Base-by-base conservation (phyloP, 2,888 invertebrate species). In the Drosophila bunnanda region DNA sequence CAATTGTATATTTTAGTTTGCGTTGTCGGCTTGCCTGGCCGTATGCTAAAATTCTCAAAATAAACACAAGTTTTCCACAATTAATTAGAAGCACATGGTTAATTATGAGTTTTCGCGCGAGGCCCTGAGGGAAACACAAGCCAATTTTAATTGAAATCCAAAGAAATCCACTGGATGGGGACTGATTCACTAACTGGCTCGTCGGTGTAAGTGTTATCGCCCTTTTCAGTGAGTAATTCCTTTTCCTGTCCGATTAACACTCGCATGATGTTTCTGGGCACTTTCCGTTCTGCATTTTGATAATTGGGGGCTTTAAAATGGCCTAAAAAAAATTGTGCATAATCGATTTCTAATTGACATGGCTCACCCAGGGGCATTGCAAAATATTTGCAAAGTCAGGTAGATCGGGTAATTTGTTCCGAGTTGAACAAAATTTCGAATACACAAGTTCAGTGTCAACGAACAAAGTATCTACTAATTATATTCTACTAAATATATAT, bases 161-260 rank as follows among this genome's bases (percentile, higher is more conserved):
- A 41, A 46, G 17, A 46, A 32, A 57, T 57, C 30, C 41, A 41
- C 25, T 4, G 32, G 32, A 8, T 6, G 4, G 34, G 36, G 34
- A 12, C 53, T 53, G 52, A 55, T 28, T 64, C 39, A 36, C 20
- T 65, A 36, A n/a, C 10, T 50, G 36, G 20, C 8, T 32, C 20
- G 8, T 32, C 8, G n/a, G 17, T 55, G 61, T 55, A 61, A 52
- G 46, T 57, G 56, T 36, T 71, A 71, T 74, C 71, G 10, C 44
- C 34, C 39, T 25, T 68, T 59, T 22, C 25, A 9, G 36, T 69
- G 59, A 60, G 34, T 39, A 61, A 71, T 28, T 44, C 39, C 41
- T 15, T 28, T 72, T 72, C 71, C 71, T 65, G 58, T n/a, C 44
- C 34, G 66, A 58, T 74, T 58, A 58, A 65, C 65, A 44, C 53